A percentile compares a stretch with the other conserved stretches of the same genome.
Conservation (phyloP, 2,888 invertebrate genomes). For the Mystacides longicornis region DNA sequence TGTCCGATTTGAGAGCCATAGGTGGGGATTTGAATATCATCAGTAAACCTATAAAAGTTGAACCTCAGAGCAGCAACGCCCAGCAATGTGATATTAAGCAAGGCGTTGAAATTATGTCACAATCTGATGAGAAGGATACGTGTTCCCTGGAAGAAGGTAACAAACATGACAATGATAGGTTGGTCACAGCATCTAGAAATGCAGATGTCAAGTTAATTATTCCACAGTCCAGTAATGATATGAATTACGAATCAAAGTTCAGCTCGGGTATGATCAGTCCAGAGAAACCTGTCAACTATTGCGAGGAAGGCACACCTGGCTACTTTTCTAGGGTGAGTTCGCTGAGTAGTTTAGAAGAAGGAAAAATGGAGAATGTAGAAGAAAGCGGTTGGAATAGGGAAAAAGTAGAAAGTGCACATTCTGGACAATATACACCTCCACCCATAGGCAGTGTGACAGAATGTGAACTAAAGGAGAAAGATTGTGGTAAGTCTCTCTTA, state of each 20-base stretch:
- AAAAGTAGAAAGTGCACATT: constrained; percentile 2
- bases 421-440: constrained; percentile 21
- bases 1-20: constrained; percentile 69
- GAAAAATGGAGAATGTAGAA: constrained; percentile 38
- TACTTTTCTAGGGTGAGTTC: constrained; percentile 65
- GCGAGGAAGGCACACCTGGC: constrained; percentile 81
- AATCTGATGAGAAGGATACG: constrained; percentile 46
- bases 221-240: constrained; percentile 29
- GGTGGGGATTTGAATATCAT: constrained; percentile 29
- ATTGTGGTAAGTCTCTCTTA: constrained; percentile 15
- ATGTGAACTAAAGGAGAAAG: constrained; percentile 18
- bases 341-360: constrained; percentile 51
- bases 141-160: constrained; percentile 46
- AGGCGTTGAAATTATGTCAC: constrained; percentile 45
- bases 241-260: constrained; percentile 37
- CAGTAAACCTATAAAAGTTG: constrained; percentile 23
- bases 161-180: constrained; percentile 42
- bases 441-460: constrained; percentile 14
- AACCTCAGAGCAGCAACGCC: constrained; percentile 22
- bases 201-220: background rate
- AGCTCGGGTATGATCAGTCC: constrained; percentile 69
- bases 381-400: constrained; percentile 16
- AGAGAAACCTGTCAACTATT: constrained; percentile 75
- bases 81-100: constrained; percentile 24
- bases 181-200: constrained; percentile 28